Evolutionary conservation across 2,113 vertebrate genomes (phyloP), one percentile per base, ranked within the genome.

Genomic region (Nyctereutes procyonoides): DNA sequence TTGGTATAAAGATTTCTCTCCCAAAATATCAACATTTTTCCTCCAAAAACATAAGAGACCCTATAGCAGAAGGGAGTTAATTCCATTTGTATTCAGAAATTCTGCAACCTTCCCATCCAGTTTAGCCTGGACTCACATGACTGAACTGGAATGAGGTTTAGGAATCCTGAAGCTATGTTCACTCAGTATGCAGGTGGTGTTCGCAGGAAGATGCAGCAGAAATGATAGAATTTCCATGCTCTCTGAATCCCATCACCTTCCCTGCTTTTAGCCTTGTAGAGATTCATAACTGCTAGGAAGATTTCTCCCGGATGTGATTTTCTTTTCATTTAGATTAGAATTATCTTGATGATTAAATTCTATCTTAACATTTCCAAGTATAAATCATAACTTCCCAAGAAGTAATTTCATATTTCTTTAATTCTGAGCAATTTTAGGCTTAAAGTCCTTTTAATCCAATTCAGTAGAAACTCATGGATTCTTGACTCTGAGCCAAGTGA

Each of bases 171-270:
- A 76, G 71, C 89, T 81, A 67, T 82, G 22, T 56, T 96, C 77
- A 93, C 63, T 98, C 91, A 94, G 80, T 93, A 97, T 96, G 95
- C 98, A 97, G 88, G 83, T 90, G 55, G 95, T 82, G 13, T 98
- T 62, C 85, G 80, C 90, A 86, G 84, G 56, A 95, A 98, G 89
- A 97, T 96, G 90, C 79, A 97, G 15, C 86, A 97, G 96, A 97
- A 98, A 96, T 60, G 88, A 91, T 0, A 4, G 93, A 26, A 67
- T 96, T 97, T 96, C 93, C 80, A 48, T 83, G 69, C 96, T 97
- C 79, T 82, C 56, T 55, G 87, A 28, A 95, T 97, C 63, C 53
- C 95, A 73, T 92, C 92, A 88, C 85, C 58, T 97, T 91, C 96
- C 93, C 60, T 79, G 95, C 95, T 93, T 96, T 84, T 90, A 97